Evolutionary conservation across 2,113 vertebrate genomes (phyloP), one percentile per base, ranked within the genome.

Genomic region (Cygnus atratus): DNA sequence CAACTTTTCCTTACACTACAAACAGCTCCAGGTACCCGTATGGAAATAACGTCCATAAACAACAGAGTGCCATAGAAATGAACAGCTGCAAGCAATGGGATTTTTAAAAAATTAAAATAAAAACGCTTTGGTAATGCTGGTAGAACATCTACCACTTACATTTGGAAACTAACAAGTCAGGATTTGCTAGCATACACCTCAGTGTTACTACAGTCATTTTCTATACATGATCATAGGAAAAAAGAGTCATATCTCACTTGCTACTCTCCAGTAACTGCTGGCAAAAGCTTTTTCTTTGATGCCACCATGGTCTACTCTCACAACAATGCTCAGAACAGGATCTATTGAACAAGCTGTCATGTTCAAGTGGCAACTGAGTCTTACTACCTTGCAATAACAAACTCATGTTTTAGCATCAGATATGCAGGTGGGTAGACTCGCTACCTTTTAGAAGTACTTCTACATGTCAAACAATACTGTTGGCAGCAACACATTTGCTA

Each of bases 211-310:
- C 65, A 93, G 80, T 8, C 37, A 46, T 59, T 71, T 71, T 87
- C 66, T 79, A 19, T 50, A 33, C 21, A 66, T 21, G 93, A 92
- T 78, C 28, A 81, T 4, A 50, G 66, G 76, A 18, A 76, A 81
- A 93, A 87, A 35, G 58, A 89, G 88, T 25, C 54, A 15, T 50
- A 50, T 50, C 62, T 95, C 66, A 94, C 84, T 87, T 95, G 84
- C 84, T 93, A 41, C 88, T 84, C 90, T 33, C 35, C 31, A 67
- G 66, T 8, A 44, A 31, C 62, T 55, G 86, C 88, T 84, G 76
- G 39, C 54, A 95, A 79, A 92, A 66, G 57, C 26, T 72, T 31
- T 13, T n/a, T 72, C 66, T 75, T 67, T 58, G 48, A 44, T 66
- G 79, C 19, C 82, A 57, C 79, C n/a, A 26, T 26, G 35, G 54